phyloP scores from a whole-genome alignment of 2,113 vertebrate genomes.

The Tupaia chinensis region DNA sequence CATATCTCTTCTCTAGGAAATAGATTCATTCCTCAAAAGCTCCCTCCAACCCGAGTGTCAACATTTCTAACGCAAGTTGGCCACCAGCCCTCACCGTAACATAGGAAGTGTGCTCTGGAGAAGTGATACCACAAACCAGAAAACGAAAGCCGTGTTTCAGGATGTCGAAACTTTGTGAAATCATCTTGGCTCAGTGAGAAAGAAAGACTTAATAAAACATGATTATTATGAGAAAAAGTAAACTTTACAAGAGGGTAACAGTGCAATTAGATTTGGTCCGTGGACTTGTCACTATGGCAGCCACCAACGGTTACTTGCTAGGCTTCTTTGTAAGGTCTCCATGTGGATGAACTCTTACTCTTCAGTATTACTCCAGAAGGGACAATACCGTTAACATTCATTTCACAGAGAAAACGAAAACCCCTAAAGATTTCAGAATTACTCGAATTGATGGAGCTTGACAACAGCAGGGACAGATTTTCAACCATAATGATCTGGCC shows the following conservation, averaged over 20 bases:
- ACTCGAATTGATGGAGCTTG: background rate
- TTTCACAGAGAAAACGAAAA: background rate
- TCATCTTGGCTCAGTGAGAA: background rate
- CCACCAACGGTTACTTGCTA: background rate
- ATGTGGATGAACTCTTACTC: background rate
- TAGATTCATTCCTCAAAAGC: background rate
- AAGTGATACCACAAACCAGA: background rate
- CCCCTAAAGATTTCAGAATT: background rate
- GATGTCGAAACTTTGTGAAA: background rate
- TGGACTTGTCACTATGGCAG: background rate
- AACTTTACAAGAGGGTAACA: background rate
- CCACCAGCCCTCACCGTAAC: background rate
- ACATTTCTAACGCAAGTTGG: background rate
- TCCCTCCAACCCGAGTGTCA: background rate
- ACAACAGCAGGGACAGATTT: background rate
- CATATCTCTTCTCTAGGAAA: background rate
- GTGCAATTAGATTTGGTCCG: rapidly evolving
- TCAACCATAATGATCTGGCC: background rate
- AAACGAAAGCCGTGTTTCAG: background rate
- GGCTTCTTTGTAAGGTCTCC: background rate
- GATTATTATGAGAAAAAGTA: background rate
- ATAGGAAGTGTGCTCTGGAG: background rate
- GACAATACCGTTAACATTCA: background rate
- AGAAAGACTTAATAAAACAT: background rate
- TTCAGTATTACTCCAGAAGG: background rate